Evolutionary conservation across 2,797 vertebrate species (phyloP).

Genomic region (Anguilla marmorata): DNA sequence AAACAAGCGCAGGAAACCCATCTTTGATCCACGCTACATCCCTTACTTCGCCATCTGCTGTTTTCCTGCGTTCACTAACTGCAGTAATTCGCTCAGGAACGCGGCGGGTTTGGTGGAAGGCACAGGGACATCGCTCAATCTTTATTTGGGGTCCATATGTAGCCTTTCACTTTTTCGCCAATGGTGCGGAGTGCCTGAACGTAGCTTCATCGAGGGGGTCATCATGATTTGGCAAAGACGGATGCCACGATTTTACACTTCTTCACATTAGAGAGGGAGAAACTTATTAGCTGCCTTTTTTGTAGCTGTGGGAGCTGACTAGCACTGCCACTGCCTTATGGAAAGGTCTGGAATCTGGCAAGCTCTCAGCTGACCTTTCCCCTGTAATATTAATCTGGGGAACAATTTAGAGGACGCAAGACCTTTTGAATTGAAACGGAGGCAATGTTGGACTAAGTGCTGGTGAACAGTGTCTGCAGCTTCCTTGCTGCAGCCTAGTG

Average conservation of each 20-base stretch:
- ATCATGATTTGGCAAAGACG: background rate
- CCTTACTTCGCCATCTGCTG: background rate
- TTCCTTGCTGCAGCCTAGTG: constrained; percentile 33
- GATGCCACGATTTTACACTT: background rate
- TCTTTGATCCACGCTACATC: background rate
- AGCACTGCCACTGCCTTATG: background rate
- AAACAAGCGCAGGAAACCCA: background rate
- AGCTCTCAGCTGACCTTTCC: constrained; percentile 13
- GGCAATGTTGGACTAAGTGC: background rate
- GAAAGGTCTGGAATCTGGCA: constrained; percentile 6
- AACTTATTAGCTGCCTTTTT: constrained; percentile 7
- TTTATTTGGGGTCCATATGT: background rate
- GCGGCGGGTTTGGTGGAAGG: background rate
- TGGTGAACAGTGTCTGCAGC: constrained; percentile 28
- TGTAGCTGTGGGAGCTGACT: background rate
- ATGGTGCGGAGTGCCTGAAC: background rate
- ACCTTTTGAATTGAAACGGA: constrained; percentile 22
- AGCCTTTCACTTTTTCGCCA: background rate
- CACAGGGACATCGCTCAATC: background rate
- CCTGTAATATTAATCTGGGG: constrained; percentile 24
- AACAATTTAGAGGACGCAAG: constrained; percentile 34
- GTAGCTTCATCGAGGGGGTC: background rate
- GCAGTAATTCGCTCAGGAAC: background rate
- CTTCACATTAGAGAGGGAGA: background rate
- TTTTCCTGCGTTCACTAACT: background rate